Evolutionary conservation across 2,888 invertebrate species (phyloP).

Genomic region (Myopa tessellatipennis): DNA sequence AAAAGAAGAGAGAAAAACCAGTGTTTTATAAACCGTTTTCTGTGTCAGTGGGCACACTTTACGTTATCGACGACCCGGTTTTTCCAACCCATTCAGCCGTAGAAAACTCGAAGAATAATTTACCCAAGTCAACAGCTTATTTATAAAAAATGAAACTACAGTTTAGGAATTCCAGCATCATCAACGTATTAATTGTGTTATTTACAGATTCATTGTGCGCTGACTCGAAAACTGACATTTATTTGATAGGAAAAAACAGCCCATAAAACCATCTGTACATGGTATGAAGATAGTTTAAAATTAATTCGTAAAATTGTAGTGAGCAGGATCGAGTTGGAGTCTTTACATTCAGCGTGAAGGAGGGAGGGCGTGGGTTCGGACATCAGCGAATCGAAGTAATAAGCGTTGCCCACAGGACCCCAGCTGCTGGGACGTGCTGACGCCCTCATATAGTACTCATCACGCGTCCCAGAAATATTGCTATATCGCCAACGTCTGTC

Average conservation of each 20-base stretch:
- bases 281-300: neutral
- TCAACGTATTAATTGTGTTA: conserved; percentile 24
- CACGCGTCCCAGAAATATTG: conserved; percentile 60
- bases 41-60: neutral
- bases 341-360: conserved; percentile 91
- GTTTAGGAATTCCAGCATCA: neutral
- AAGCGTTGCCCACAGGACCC: conserved; percentile 66
- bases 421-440: conserved; percentile 64
- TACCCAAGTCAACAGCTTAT: neutral
- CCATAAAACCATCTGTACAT: conserved; percentile 41
- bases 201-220: conserved; percentile 21
- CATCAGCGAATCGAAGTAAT: conserved; percentile 77
- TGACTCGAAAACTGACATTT: conserved; percentile 47
- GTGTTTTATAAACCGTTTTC: conserved; percentile 24
- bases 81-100: neutral
- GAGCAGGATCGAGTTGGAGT: conserved; percentile 7
- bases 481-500: conserved; percentile 57
- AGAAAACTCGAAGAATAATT: neutral
- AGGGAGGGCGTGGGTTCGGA: conserved; percentile 79
- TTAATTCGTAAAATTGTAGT: neutral
- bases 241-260: conserved; percentile 49
- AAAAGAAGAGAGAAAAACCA: neutral
- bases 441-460: conserved; percentile 53
- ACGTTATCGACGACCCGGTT: neutral
- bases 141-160: conserved; percentile 25